Evolutionary conservation across 2,113 vertebrate genomes (phyloP).

Genomic region (Dunckerocampus dactyliophorus): DNA sequence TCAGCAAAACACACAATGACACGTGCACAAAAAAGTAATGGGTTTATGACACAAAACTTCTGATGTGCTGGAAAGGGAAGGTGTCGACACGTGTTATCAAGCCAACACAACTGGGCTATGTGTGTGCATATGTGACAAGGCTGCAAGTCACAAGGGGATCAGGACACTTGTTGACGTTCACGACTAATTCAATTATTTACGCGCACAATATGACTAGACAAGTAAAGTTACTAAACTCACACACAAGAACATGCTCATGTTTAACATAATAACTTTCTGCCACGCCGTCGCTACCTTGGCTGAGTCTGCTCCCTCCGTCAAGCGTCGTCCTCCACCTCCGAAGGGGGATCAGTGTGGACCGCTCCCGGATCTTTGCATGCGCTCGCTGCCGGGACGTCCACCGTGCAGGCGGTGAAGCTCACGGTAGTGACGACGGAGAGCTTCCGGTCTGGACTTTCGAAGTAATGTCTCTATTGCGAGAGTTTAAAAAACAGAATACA

Average conservation of each 20-base stretch:
- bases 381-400: slow-evolving; percentile 27
- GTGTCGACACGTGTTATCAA: slow-evolving; percentile 3
- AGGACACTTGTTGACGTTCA: slow-evolving; percentile 26
- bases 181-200: background rate
- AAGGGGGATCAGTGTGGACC: slow-evolving; percentile 4
- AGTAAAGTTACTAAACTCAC: background rate
- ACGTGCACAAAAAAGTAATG: slow-evolving; percentile 19
- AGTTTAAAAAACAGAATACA: background rate
- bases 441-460: slow-evolving; percentile 29
- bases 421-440: accelerated
- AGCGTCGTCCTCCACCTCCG: slow-evolving; percentile 6
- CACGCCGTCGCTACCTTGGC: slow-evolving; percentile 3
- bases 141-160: background rate
- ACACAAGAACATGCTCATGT: background rate
- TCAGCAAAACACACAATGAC: slow-evolving; percentile 43
- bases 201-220: background rate
- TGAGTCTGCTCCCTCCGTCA: slow-evolving; percentile 5
- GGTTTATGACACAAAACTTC: background rate
- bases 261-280: background rate
- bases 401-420: background rate
- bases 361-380: slow-evolving; percentile 43
- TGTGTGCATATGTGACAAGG: background rate
- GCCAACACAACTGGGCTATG: no score
- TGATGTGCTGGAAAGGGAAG: background rate
- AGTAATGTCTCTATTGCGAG: slow-evolving; percentile 21